A percentile compares a stretch with the other conserved stretches of the same genome.
phyloP scores from a whole-genome alignment of 2,113 vertebrate species.

The Centrocercus urophasianus region DNA sequence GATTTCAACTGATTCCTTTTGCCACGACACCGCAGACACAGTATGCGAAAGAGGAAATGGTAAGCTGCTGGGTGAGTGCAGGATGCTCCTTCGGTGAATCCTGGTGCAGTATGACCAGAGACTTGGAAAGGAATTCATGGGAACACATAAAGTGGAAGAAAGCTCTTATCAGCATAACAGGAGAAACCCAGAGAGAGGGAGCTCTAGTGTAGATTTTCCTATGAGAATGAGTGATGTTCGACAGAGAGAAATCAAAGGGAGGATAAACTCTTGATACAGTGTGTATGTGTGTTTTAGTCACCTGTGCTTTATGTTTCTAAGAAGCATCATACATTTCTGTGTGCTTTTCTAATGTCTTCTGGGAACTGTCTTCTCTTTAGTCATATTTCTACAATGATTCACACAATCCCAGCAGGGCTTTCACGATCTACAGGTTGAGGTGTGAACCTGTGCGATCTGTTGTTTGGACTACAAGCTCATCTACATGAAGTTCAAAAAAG shows the following conservation, averaged over 20 bases:
- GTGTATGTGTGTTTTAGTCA: background rate
- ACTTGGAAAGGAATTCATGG: background rate
- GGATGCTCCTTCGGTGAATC: background rate
- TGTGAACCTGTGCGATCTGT: background rate
- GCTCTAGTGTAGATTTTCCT: background rate
- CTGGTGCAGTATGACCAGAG: background rate
- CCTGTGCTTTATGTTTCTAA: background rate
- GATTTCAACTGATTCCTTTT: background rate
- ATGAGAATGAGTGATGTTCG: background rate
- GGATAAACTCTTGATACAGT: background rate
- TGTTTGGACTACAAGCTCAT: background rate
- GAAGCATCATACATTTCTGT: background rate
- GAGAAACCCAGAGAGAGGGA: background rate
- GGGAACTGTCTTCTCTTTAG: background rate
- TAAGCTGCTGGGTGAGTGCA: background rate
- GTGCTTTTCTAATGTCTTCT: background rate
- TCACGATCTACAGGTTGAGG: background rate
- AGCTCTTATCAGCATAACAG: background rate
- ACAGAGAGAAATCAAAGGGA: background rate
- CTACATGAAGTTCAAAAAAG: background rate
- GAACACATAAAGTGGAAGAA: background rate
- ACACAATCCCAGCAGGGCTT: background rate
- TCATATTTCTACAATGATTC: background rate
- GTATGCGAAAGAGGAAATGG: background rate
- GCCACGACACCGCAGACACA: fast-evolving